Conservation (phyloP, 1,140 invertebrate genomes). For the Adelges cooleyi region DNA sequence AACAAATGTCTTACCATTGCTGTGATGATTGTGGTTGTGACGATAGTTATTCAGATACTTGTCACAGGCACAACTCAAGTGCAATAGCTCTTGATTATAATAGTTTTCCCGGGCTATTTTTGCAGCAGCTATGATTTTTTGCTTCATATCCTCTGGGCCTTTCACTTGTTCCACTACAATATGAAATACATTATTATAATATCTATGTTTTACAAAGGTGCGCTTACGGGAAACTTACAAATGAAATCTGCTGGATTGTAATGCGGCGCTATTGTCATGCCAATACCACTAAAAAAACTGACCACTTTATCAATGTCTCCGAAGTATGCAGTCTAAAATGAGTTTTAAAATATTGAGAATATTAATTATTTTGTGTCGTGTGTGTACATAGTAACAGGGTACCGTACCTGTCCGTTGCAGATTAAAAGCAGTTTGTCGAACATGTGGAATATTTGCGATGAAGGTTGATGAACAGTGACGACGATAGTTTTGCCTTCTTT, state of each 20-base stretch:
- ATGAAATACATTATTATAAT: constrained; percentile 2
- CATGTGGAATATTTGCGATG: constrained; percentile 78
- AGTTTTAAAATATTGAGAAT: constrained; percentile 18
- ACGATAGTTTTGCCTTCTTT: constrained; percentile 70
- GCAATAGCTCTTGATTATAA: constrained; percentile 45
- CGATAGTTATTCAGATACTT: constrained; percentile 43
- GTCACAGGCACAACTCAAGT: constrained; percentile 39
- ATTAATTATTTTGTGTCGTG: no score
- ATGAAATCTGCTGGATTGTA: constrained; percentile 83
- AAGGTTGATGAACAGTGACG: constrained; percentile 74
- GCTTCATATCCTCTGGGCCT: constrained; percentile 51
- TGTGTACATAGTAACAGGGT: neutral
- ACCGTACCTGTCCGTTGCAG: constrained; percentile 51
- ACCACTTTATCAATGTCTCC: constrained; percentile 63
- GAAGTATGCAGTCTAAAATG: constrained; percentile 61
- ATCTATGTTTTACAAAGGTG: neutral
- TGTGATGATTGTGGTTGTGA: constrained; percentile 35
- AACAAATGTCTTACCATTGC: constrained; percentile 30
- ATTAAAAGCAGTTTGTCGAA: constrained; percentile 70
- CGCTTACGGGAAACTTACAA: constrained; percentile 46
- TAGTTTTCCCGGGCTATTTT: constrained; percentile 46
- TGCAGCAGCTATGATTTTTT: constrained; percentile 56
- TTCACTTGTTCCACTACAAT: constrained; percentile 65
- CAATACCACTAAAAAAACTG: constrained; percentile 61
- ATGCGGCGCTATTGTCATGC: constrained; percentile 60